Conservation (phyloP, 2,797 vertebrate species). For the Peromyscus attwateri region DNA sequence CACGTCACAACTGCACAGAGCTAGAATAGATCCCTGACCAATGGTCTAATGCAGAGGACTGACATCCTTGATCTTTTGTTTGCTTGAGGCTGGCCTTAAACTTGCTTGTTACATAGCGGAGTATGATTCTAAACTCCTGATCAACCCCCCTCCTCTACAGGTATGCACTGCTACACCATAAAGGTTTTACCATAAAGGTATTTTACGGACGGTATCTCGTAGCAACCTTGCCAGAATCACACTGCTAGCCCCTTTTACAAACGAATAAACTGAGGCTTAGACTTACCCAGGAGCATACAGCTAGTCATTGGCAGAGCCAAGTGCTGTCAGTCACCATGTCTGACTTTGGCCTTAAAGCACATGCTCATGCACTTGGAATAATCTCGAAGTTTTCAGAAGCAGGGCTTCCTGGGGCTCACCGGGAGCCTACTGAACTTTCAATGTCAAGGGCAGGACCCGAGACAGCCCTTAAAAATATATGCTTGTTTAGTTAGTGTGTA, state of each 20-base stretch:
- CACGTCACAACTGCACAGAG: background rate
- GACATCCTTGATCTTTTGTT: background rate
- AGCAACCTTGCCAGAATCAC: background rate
- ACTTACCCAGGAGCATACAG: background rate
- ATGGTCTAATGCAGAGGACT: background rate
- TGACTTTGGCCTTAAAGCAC: background rate
- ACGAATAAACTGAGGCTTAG: background rate
- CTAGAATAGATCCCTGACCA: background rate
- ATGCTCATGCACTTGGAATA: background rate
- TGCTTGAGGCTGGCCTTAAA: background rate
- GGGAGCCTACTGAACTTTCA: background rate
- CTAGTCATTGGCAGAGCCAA: slow-evolving; percentile 62
- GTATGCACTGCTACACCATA: background rate
- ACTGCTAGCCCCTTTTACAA: background rate
- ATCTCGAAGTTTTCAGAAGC: background rate
- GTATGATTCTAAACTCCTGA: background rate
- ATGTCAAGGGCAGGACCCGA: background rate
- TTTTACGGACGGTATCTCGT: background rate
- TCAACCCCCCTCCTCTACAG: background rate
- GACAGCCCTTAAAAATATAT: background rate
- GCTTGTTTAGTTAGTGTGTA: background rate
- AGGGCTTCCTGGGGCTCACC: background rate
- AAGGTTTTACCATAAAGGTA: background rate
- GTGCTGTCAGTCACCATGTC: background rate
- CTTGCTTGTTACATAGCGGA: background rate